These are phyloP conservation scores for Trichogramma pretiosum DNA, from an alignment of 1,140 invertebrate genomes.

Conservation along the genomic window DNA sequence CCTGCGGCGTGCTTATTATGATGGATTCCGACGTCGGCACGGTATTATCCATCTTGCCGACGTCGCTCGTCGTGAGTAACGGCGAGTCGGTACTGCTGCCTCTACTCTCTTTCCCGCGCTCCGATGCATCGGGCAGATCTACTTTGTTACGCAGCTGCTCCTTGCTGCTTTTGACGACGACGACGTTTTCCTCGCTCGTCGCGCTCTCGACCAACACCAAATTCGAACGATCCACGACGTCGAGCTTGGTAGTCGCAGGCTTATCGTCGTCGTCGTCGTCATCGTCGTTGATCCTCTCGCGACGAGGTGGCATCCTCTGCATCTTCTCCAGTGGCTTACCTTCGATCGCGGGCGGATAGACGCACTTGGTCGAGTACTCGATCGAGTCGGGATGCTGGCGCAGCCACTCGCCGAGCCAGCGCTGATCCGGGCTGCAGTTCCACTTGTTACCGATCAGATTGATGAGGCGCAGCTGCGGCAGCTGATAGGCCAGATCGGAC, in stretches of 20 bases:
- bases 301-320: constrained; percentile 18
- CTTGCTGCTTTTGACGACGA: too few species aligned
- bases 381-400: constrained; percentile 46
- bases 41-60: too few species aligned
- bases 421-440: constrained; percentile 51
- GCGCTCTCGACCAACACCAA: too few species aligned
- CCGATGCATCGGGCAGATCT: too few species aligned
- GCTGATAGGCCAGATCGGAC: constrained; percentile 57
- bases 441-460: constrained; percentile 54
- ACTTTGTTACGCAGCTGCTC: too few species aligned
- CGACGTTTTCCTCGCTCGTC: too few species aligned
- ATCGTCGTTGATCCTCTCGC: not conserved
- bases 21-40: not conserved
- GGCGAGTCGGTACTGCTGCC: too few species aligned
- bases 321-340: constrained; percentile 41
- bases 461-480: constrained; percentile 57
- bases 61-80: too few species aligned
- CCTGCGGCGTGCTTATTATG: too few species aligned
- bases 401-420: constrained; percentile 59
- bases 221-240: too few species aligned
- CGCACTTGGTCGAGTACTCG: constrained; percentile 36
- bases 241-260: too few species aligned
- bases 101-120: too few species aligned
- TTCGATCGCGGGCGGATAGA: constrained; percentile 30
- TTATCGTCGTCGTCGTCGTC: not conserved